Evolutionary conservation across 2,113 vertebrate species (phyloP).

Genomic region (Synodontis membranacea): DNA sequence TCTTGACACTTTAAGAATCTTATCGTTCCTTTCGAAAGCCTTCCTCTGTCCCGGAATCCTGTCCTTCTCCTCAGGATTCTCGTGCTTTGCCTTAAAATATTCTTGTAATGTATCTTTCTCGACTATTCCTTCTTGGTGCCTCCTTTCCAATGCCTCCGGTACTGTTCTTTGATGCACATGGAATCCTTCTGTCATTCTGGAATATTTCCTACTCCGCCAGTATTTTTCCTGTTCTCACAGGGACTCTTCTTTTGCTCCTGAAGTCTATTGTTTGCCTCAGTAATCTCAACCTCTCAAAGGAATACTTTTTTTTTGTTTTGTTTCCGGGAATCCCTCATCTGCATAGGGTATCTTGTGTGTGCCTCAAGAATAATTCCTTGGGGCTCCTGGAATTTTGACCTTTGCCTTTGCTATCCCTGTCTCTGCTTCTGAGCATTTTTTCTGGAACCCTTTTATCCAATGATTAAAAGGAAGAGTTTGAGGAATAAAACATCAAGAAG

Average conservation of each 20-base stretch:
- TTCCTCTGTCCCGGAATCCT: neutral
- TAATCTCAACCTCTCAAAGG: neutral
- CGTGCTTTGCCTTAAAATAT: neutral
- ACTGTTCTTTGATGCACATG: neutral
- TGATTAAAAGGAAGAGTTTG: neutral
- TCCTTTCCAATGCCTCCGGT: neutral
- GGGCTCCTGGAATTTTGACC: slow-evolving; percentile 15
- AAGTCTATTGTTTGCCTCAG: neutral
- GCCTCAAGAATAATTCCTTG: neutral
- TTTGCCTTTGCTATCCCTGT: slow-evolving; percentile 7
- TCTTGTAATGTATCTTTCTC: neutral
- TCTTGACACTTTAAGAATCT: neutral
- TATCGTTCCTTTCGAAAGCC: neutral
- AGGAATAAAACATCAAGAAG: neutral
- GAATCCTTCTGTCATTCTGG: neutral
- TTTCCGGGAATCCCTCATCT: slow-evolving; percentile 7
- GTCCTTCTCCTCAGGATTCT: neutral
- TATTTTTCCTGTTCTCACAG: neutral
- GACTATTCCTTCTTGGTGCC: neutral
- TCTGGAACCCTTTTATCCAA: slow-evolving; percentile 7
- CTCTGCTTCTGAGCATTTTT: neutral
- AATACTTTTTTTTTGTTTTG: neutral
- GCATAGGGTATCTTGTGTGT: neutral
- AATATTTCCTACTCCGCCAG: no score
- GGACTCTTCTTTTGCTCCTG: neutral